Evolutionary conservation across 2,888 invertebrate species (phyloP).

Genomic region (Endotricha flammealis): DNA sequence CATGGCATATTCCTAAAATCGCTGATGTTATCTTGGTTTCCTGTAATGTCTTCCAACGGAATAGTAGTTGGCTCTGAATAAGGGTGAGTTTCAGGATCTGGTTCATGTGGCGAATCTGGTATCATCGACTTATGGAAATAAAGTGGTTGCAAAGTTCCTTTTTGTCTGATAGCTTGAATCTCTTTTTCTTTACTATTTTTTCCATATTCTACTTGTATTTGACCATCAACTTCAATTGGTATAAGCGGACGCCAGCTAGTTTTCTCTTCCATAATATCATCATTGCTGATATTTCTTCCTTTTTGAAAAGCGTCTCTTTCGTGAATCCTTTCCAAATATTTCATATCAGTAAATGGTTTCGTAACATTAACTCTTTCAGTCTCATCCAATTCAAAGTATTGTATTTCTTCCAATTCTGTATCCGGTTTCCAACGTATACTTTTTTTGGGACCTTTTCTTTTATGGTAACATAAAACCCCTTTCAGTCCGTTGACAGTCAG

Average conservation of each 20-base stretch:
- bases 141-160: slow-evolving; percentile 87
- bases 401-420: slow-evolving; percentile 86
- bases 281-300: slow-evolving; percentile 84
- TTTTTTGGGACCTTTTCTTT: slow-evolving; percentile 88
- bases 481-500: slow-evolving; percentile 80
- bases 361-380: slow-evolving; percentile 97
- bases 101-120: slow-evolving; percentile 92
- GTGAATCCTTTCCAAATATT: slow-evolving; percentile 90
- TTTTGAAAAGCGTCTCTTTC: slow-evolving; percentile 91
- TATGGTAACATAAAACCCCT: slow-evolving; percentile 86
- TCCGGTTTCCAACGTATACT: slow-evolving; percentile 90
- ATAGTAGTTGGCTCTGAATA: slow-evolving; percentile 88
- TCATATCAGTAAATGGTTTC: slow-evolving; percentile 93
- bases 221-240: slow-evolving; percentile 82
- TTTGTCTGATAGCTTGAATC: slow-evolving; percentile 92
- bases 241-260: slow-evolving; percentile 86
- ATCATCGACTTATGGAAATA: slow-evolving; percentile 90
- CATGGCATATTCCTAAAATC: slow-evolving; percentile 87
- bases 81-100: slow-evolving; percentile 88
- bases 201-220: slow-evolving; percentile 82
- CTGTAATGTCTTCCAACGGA: slow-evolving; percentile 92
- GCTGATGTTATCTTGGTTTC: slow-evolving; percentile 87
- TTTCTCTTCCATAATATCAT: slow-evolving; percentile 90
- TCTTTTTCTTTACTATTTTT: slow-evolving; percentile 91
- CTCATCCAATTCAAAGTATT: slow-evolving; percentile 96